Conservation (phyloP, 1,140 invertebrate species). For the Saccostrea glomerata region DNA sequence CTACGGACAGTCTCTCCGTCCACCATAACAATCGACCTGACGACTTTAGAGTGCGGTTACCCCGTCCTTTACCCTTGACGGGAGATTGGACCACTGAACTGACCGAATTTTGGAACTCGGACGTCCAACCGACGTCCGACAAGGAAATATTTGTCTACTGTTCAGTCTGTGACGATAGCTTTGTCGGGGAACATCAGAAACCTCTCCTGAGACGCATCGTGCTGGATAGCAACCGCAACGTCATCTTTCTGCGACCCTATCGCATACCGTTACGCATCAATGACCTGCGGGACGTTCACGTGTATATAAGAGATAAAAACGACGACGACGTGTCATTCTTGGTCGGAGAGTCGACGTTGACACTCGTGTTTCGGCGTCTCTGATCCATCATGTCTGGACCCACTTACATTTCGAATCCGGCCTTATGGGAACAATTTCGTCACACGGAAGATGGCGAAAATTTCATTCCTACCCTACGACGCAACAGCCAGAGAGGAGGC, state of each 20-base stretch:
- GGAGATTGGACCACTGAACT: background rate
- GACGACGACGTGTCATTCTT: conserved; percentile 13
- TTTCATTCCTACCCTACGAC: background rate
- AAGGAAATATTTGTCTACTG: background rate
- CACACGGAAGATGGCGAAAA: conserved; percentile 14
- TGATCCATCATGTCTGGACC: conserved; percentile 11
- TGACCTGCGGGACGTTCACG: conserved; percentile 18
- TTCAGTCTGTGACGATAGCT: too few relatives aligned
- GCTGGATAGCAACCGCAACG: background rate
- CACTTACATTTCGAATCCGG: conserved; percentile 36
- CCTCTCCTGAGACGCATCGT: background rate
- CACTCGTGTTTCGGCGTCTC: conserved; percentile 13
- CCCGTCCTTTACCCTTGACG: background rate
- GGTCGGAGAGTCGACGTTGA: background rate
- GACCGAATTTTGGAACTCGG: background rate
- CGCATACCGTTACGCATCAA: background rate
- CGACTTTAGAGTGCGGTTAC: conserved; percentile 27
- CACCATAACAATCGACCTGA: background rate
- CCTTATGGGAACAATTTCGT: conserved; percentile 42
- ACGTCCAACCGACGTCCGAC: background rate
- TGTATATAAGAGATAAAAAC: conserved; percentile 42
- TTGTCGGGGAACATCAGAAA: too few relatives aligned
- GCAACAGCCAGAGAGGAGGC: conserved; percentile 7
- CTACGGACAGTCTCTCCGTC: background rate
- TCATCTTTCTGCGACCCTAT: conserved; percentile 28